Percentiles rank a stretch among this genome's conserved stretches.
Evolutionary conservation across 2,797 vertebrate species (phyloP).

Genomic region (Falco novaeseelandiae): DNA sequence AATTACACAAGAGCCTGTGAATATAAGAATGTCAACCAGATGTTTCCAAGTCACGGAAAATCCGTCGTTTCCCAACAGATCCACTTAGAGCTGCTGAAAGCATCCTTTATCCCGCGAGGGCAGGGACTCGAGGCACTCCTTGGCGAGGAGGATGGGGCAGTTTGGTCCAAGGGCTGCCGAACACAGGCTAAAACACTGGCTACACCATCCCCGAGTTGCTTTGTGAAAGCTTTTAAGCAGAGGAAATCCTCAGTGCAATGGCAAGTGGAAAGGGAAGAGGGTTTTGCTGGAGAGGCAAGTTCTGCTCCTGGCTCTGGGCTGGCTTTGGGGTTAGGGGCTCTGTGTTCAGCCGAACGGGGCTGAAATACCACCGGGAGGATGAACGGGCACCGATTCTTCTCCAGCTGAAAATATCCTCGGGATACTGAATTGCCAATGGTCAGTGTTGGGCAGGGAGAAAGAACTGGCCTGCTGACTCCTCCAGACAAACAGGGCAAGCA

Average conservation of each 20-base stretch:
- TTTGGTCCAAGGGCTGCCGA: not conserved
- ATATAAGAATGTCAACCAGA: conserved; percentile 5
- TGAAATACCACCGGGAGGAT: not conserved
- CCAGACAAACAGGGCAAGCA: not conserved
- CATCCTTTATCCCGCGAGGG: not conserved
- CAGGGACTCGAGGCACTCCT: not conserved
- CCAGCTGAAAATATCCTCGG: not conserved
- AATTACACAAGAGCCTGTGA: not conserved
- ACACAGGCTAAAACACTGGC: rapidly evolving
- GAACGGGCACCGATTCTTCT: not conserved
- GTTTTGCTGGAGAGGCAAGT: not conserved
- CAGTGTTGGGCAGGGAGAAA: not conserved
- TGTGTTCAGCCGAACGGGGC: not conserved
- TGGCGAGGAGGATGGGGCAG: rapidly evolving
- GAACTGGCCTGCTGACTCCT: not conserved
- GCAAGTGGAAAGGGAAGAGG: not conserved
- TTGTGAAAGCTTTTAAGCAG: not conserved
- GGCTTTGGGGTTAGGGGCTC: not conserved
- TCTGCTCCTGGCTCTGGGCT: not conserved
- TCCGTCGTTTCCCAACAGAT: not conserved
- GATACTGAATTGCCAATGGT: rapidly evolving
- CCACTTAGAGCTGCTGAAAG: not conserved
- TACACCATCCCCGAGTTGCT: rapidly evolving
- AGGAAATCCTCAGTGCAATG: rapidly evolving
- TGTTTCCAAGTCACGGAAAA: not conserved